Percentiles rank a stretch among this genome's conserved stretches.
phyloP scores from a whole-genome alignment of 1,140 invertebrate genomes.

The Lordiphosa clarofinis region DNA sequence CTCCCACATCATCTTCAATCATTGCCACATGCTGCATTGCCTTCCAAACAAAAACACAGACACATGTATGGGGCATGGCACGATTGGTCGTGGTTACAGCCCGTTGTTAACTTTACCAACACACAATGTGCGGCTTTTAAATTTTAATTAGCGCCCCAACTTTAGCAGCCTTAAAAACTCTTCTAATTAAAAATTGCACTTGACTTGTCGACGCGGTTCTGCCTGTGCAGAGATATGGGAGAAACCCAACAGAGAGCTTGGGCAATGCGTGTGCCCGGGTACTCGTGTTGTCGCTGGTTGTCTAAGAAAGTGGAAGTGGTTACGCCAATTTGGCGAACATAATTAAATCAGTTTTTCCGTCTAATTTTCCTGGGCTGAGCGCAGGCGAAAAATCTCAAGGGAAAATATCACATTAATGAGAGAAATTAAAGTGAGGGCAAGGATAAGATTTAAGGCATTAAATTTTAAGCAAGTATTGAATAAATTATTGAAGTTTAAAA shows the following conservation, averaged over 20 bases:
- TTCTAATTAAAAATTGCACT: conserved; percentile 66
- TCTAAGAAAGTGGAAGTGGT: conserved; percentile 21
- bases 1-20: conserved; percentile 37
- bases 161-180: conserved; percentile 47
- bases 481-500: neutral
- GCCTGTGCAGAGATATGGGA: conserved; percentile 6
- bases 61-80: conserved; percentile 15
- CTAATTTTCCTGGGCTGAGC: conserved; percentile 2
- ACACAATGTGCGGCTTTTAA: conserved; percentile 77
- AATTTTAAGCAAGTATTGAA: too few relatives aligned
- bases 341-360: conserved; percentile 12
- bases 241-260: too few relatives aligned
- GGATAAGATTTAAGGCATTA: neutral
- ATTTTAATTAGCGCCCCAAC: conserved; percentile 65
- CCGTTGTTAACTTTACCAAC: conserved; percentile 60
- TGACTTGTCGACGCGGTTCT: conserved; percentile 27
- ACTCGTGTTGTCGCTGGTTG: neutral
- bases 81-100: conserved; percentile 25
- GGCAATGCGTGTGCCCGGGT: too few relatives aligned
- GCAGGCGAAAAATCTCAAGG: neutral
- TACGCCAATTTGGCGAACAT: conserved; percentile 15
- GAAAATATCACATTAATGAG: neutral
- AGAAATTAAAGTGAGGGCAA: conserved; percentile 3
- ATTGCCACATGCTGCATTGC: conserved; percentile 28
- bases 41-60: conserved; percentile 3